phyloP scores from a whole-genome alignment of 2,888 invertebrate genomes.

The Chymomyza fuscimana region DNA sequence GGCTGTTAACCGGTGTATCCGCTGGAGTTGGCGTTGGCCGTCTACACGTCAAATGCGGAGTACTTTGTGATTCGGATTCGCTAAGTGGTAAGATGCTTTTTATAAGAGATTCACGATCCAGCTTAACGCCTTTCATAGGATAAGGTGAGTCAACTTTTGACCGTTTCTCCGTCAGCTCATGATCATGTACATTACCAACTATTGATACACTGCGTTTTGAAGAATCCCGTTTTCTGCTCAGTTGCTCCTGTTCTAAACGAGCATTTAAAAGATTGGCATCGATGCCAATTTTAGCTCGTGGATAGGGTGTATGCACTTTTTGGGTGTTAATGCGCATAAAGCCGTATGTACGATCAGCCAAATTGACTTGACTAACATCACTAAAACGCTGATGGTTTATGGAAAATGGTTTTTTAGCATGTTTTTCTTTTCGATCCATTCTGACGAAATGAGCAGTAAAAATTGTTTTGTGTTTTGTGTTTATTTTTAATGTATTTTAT shows the following conservation, averaged over 20 bases:
- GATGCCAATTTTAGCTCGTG: slow-evolving; percentile 18
- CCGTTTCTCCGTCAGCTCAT: neutral
- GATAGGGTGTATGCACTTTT: slow-evolving; percentile 44
- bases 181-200: neutral
- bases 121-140: too few relatives aligned
- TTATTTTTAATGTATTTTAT: neutral
- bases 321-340: slow-evolving; percentile 25
- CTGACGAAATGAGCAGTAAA: neutral
- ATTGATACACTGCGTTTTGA: neutral
- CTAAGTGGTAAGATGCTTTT: too few relatives aligned
- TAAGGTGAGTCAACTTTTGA: too few relatives aligned
- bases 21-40: too few relatives aligned
- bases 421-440: neutral
- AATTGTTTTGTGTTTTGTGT: neutral
- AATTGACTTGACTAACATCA: neutral
- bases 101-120: too few relatives aligned
- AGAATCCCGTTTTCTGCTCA: neutral
- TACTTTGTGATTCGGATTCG: too few relatives aligned
- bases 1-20: too few relatives aligned
- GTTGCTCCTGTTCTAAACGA: slow-evolving; percentile 25
- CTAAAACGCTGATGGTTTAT: too few relatives aligned
- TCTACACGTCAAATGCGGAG: too few relatives aligned
- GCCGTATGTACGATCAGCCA: slow-evolving; percentile 32
- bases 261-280: slow-evolving; percentile 26
- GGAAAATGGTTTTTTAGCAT: neutral